Conservation (phyloP, 2,888 invertebrate genomes). For the Pristionchus maxplancki region DNA sequence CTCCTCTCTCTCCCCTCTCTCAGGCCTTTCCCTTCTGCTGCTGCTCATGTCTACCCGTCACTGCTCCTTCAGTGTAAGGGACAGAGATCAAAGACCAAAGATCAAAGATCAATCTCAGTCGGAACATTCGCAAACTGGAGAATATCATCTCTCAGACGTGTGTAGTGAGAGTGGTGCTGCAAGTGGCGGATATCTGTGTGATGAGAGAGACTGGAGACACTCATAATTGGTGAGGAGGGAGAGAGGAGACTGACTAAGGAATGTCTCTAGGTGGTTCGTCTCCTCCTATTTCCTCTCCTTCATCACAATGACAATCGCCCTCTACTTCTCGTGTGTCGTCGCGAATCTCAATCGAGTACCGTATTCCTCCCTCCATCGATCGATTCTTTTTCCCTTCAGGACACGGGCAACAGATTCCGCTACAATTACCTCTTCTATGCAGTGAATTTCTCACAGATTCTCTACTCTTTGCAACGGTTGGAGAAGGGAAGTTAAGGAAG, state of each 20-base stretch:
- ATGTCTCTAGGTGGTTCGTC: constrained; percentile 22
- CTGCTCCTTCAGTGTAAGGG: background rate
- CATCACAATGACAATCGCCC: background rate
- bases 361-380: background rate
- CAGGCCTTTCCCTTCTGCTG: constrained; percentile 29
- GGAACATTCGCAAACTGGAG: constrained; percentile 24
- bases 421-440: constrained; percentile 19
- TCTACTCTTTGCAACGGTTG: constrained; percentile 20
- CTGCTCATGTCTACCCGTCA: background rate
- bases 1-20: background rate
- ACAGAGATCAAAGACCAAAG: background rate
- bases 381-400: background rate
- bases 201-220: constrained; percentile 9
- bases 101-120: background rate
- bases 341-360: constrained; percentile 21
- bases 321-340: constrained; percentile 12
- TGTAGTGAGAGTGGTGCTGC: background rate
- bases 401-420: background rate
- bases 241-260: background rate
- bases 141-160: constrained; percentile 9
- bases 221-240: background rate
- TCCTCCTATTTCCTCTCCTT: background rate
- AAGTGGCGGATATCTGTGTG: constrained; percentile 34
- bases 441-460: constrained; percentile 31
- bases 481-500: too few relatives aligned